Evolutionary conservation across 2,888 invertebrate genomes (phyloP), one percentile per base, ranked within the genome.

Genomic region (Euphydryas editha): DNA sequence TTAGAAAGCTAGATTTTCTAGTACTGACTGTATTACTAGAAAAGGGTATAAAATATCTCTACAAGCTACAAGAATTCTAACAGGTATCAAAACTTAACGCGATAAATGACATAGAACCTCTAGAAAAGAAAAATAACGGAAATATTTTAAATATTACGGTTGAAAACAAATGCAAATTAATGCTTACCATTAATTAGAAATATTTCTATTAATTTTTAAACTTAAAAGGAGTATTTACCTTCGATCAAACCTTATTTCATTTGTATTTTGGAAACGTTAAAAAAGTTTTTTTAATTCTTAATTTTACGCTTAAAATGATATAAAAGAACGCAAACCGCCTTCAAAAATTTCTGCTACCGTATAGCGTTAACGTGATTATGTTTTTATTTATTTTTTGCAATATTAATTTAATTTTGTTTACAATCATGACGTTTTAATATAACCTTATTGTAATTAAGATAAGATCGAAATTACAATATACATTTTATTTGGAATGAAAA

Each of bases 311-410:
- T 70, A 68, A 69, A 69, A 67, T 51, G 55, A 60, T 68, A 72
- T 70, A 73, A 75, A 83, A 77, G 76, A 76, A 73, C 71, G 72
- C 74, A 81, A 86, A 81, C 82, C 84, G 81, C 83, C 83, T 76
- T 79, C 81, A 84, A 83, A 83, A 79, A 82, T 83, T 84, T 86
- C 76, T 79, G 88, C 89, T 89, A 88, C 90, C 87, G 88, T 88
- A 78, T 75, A 82, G 73, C 76, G 75, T 75, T 90, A 89, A 90
- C 87, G 75, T 83, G 87, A 90, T 91, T 87, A 85, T 75, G 79
- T 77, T 83, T 86, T 85, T 86, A 82, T 81, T 74, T 24, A 24
- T 4, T n/a, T n/a, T n/a, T 4, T 30, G 30, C 17, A 36, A 36
- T 75, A 46, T 62, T 54, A 20, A 15, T 47, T 47, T 37, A 60